These are phyloP conservation scores for Aelia acuminata DNA, from an alignment of 2,888 invertebrate genomes.

Conservation along the genomic window DNA sequence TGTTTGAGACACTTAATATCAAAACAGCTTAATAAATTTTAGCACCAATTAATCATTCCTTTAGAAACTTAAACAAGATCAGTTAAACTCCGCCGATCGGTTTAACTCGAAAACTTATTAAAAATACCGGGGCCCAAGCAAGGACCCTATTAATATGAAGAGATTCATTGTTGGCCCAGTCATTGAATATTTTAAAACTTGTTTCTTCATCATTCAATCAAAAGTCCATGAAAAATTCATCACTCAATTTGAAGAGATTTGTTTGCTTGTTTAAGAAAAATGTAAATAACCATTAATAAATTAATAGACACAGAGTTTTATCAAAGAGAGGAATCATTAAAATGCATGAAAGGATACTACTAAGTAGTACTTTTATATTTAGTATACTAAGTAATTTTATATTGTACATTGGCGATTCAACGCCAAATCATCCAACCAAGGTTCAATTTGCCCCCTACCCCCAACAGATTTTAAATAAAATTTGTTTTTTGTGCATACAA, in stretches of 20 bases:
- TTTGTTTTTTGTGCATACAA: too few relatives aligned
- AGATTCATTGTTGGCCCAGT: background rate
- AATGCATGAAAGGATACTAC: too few relatives aligned
- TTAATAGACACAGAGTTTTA: background rate
- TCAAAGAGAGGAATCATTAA: background rate
- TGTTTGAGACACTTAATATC: too few relatives aligned
- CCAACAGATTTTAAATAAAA: too few relatives aligned
- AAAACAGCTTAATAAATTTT: background rate
- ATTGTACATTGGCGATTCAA: too few relatives aligned
- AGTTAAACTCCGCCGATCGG: background rate
- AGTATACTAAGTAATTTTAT: too few relatives aligned
- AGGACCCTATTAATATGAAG: background rate
- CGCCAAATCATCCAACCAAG: too few relatives aligned
- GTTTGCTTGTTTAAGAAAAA: background rate
- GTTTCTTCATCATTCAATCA: background rate
- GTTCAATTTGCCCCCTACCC: too few relatives aligned
- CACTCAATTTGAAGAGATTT: background rate
- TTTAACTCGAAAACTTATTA: background rate
- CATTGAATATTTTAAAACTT: slow-evolving; percentile 11
- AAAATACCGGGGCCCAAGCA: background rate
- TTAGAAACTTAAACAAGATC: background rate
- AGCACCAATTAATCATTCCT: background rate
- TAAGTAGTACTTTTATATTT: too few relatives aligned
- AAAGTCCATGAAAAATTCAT: background rate
- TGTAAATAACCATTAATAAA: background rate